phyloP scores from a whole-genome alignment of 2,113 vertebrate species.

The Alouatta palliata region DNA sequence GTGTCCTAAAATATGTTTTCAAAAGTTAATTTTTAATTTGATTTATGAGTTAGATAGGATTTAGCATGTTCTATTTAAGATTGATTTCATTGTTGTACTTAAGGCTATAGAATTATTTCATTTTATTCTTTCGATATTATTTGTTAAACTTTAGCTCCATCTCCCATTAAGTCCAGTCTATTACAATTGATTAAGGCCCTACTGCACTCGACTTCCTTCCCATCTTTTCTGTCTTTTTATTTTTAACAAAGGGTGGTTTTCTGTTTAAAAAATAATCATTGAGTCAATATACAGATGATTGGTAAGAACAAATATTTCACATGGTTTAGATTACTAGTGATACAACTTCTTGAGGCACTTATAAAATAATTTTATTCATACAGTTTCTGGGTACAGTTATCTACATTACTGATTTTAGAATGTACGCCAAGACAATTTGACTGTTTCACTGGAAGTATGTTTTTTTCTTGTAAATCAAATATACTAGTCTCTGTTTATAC shows the following conservation, averaged over 20 bases:
- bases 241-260: conserved; percentile 6
- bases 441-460: background rate
- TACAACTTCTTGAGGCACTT: background rate
- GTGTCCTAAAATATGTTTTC: conserved; percentile 9
- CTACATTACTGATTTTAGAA: background rate
- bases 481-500: background rate
- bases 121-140: background rate
- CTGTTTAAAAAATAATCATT: background rate
- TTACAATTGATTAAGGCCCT: background rate
- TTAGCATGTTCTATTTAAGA: background rate
- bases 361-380: background rate
- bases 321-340: background rate
- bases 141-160: background rate
- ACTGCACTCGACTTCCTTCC: background rate
- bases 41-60: background rate
- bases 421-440: background rate
- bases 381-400: background rate
- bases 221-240: background rate
- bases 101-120: background rate
- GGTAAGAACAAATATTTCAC: conserved; percentile 24
- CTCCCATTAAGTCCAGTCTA: background rate
- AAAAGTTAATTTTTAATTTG: background rate
- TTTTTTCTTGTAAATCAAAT: background rate
- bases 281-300: background rate
- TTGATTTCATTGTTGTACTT: background rate